Evolutionary conservation across 2,888 invertebrate genomes (phyloP).

Genomic region (Caenorhabditis becei): DNA sequence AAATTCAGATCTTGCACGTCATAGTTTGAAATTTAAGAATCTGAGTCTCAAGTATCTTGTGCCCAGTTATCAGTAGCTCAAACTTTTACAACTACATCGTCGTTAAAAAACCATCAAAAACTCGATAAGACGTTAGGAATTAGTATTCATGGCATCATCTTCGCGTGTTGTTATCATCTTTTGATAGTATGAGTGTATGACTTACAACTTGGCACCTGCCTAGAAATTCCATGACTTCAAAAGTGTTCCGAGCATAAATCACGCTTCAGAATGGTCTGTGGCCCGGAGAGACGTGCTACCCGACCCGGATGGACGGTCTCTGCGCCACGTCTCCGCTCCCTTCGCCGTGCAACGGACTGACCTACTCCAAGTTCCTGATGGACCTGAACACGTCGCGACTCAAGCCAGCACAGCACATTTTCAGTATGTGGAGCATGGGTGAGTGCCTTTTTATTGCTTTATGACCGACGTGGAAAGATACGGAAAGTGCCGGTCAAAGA

Average conservation of each 20-base stretch:
- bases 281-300: constrained; percentile 63
- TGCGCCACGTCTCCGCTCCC: constrained; percentile 56
- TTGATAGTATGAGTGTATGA: not conserved
- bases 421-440: constrained; percentile 68
- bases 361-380: constrained; percentile 63
- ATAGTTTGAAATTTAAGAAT: no score
- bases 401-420: constrained; percentile 60
- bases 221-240: not conserved
- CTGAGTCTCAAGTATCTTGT: no score
- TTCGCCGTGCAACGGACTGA: constrained; percentile 53
- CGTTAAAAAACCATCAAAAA: not conserved
- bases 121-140: not conserved
- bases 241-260: not conserved
- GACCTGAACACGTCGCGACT: constrained; percentile 43
- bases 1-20: no score
- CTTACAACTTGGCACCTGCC: not conserved
- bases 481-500: constrained; percentile 33
- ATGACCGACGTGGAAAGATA: constrained; percentile 17
- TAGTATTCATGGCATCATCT: not conserved
- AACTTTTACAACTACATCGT: not conserved
- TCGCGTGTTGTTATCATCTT: not conserved
- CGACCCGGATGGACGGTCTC: constrained; percentile 35
- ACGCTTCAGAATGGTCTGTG: constrained; percentile 69
- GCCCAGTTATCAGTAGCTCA: not conserved
- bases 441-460: constrained; percentile 27